These are phyloP conservation scores for Chiridota heheva DNA, from an alignment of 35 echinoderm and acorn worm genomes.

Conservation along the genomic window DNA sequence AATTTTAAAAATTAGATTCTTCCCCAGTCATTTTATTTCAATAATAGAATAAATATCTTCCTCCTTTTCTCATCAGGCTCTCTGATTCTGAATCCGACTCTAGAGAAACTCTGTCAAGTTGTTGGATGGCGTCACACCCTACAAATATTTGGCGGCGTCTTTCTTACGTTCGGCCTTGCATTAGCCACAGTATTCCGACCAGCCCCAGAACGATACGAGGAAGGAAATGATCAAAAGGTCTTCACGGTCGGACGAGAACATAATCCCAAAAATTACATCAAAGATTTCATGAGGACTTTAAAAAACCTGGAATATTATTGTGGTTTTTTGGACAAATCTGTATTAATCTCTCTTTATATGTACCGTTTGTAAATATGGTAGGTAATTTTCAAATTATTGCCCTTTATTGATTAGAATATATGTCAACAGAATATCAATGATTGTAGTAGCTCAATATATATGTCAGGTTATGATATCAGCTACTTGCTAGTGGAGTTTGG, in stretches of 20 bases:
- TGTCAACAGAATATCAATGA: too few relatives aligned
- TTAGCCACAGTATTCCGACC: slow-evolving; percentile 59
- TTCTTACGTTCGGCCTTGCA: slow-evolving; percentile 67
- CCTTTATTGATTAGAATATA: too few relatives aligned
- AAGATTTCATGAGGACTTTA: slow-evolving; percentile 65
- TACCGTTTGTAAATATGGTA: slow-evolving; percentile 98
- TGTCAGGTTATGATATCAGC: too few relatives aligned
- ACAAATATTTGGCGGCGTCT: slow-evolving; percentile 47
- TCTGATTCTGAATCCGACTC: slow-evolving; percentile 68
- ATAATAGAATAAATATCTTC: too few relatives aligned
- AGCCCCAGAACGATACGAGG: slow-evolving; percentile 49
- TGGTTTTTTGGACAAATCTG: slow-evolving; percentile 77
- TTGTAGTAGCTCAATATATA: too few relatives aligned
- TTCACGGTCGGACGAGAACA: slow-evolving; percentile 55
- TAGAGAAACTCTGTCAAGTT: slow-evolving; percentile 67
- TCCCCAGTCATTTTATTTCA: too few relatives aligned
- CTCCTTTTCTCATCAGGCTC: slow-evolving; percentile 58
- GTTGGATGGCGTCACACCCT: slow-evolving; percentile 82
- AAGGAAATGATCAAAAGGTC: slow-evolving; percentile 40
- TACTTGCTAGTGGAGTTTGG: too few relatives aligned
- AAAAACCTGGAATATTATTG: slow-evolving; percentile 78
- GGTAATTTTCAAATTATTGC: too few relatives aligned
- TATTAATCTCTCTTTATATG: slow-evolving; percentile 92
- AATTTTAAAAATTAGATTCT: too few relatives aligned
- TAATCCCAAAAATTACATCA: slow-evolving; percentile 77